A percentile compares a stretch with the other conserved stretches of the same genome.
Evolutionary conservation across 2,797 vertebrate species (phyloP).

Genomic region (Notamacropus eugenii): DNA sequence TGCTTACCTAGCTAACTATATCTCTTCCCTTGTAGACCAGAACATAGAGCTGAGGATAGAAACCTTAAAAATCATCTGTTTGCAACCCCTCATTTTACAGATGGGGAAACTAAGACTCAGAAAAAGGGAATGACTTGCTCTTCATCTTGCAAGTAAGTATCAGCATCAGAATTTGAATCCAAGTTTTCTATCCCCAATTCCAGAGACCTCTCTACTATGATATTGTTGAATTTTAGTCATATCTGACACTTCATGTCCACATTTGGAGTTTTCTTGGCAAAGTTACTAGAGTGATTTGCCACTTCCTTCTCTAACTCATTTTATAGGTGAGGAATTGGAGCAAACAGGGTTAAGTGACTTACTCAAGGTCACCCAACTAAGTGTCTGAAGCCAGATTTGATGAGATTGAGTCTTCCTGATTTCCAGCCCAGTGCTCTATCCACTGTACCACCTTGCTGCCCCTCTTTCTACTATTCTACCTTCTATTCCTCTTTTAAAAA

Average conservation of each 20-base stretch:
- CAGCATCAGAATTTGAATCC: no score
- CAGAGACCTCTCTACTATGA: no score
- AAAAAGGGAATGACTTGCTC: no score
- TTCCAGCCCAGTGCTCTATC: neutral
- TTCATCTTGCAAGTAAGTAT: no score
- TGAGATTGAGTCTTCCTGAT: neutral
- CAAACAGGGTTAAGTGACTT: slow-evolving; percentile 26
- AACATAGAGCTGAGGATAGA: neutral
- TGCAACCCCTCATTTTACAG: neutral
- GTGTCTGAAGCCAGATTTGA: neutral
- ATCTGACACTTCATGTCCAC: no score
- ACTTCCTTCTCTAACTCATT: no score
- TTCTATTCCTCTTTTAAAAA: neutral
- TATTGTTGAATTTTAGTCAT: no score
- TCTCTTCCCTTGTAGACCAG: neutral
- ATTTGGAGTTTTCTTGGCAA: no score
- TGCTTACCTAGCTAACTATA: neutral
- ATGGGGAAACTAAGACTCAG: neutral
- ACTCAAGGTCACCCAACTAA: neutral
- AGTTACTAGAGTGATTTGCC: no score
- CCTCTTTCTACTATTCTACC: neutral
- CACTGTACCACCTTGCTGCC: neutral
- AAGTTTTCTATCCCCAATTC: no score
- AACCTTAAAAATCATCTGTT: neutral
- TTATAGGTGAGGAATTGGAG: neutral